Evolutionary conservation across 2,797 vertebrate species (phyloP).

Genomic region (Gadopsis marmoratus): DNA sequence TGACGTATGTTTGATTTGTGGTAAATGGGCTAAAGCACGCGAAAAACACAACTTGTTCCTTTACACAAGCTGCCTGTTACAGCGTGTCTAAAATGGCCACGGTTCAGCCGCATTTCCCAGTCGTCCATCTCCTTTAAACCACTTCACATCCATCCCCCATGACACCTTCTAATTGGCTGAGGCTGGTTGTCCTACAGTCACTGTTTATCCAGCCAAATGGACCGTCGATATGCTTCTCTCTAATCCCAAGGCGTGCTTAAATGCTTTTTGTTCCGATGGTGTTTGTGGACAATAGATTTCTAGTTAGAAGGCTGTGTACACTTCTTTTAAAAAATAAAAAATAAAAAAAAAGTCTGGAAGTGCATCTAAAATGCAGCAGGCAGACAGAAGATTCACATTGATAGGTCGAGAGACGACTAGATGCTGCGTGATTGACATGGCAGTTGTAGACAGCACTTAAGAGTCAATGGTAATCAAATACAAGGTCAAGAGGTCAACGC

Average conservation of each 20-base stretch:
- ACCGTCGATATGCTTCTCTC: conserved; percentile 19
- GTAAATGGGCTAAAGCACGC: conserved; percentile 12
- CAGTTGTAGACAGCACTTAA: conserved; percentile 29
- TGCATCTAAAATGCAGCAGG: not conserved
- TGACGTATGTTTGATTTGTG: conserved; percentile 2
- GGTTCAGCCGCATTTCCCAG: conserved; percentile 37
- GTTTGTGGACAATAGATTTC: conserved; percentile 12
- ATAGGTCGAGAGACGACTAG: not conserved
- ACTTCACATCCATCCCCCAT: conserved; percentile 13
- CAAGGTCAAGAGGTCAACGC: conserved; percentile 59
- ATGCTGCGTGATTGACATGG: conserved; percentile 30
- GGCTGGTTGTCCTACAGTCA: conserved; percentile 7
- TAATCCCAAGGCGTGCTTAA: conserved; percentile 21
- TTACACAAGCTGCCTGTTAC: conserved; percentile 27
- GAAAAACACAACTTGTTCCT: conserved; percentile 9
- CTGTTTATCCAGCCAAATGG: conserved; percentile 35
- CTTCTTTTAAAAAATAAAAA: not conserved
- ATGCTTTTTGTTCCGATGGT: not conserved
- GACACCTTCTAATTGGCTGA: conserved; percentile 45
- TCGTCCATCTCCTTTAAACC: conserved; percentile 26
- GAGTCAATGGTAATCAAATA: conserved; percentile 48
- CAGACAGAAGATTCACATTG: not conserved
- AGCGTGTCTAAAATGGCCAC: not conserved
- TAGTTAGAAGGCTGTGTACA: not conserved
- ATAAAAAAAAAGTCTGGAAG: not conserved